phyloP scores from a whole-genome alignment of 2,888 invertebrate genomes.

The Chelonus formosanus region DNA sequence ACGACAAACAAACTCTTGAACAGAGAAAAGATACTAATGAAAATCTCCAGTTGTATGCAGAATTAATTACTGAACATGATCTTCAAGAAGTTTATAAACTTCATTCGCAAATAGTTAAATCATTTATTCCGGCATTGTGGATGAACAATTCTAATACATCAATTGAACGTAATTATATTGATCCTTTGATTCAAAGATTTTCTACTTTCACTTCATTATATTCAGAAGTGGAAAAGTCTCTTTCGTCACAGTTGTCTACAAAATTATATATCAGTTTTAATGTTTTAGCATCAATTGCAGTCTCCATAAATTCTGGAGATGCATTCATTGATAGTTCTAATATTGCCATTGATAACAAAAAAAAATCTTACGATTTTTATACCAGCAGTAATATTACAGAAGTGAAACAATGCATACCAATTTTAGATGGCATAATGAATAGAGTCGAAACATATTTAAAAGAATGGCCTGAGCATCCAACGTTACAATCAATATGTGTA shows the following conservation, averaged over 20 bases:
- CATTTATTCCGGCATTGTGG: slow-evolving; percentile 73
- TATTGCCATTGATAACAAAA: slow-evolving; percentile 42
- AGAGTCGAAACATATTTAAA: slow-evolving; percentile 73
- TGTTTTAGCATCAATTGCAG: slow-evolving; percentile 67
- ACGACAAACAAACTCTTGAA: slow-evolving; percentile 57
- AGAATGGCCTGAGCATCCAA: slow-evolving; percentile 92
- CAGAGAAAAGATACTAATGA: slow-evolving; percentile 1
- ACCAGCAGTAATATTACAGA: slow-evolving; percentile 83
- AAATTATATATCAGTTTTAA: slow-evolving; percentile 70
- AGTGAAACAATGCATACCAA: slow-evolving; percentile 75
- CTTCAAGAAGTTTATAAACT: slow-evolving; percentile 70
- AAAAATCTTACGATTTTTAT: slow-evolving; percentile 76
- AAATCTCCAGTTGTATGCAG: slow-evolving; percentile 40
- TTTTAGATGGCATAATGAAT: slow-evolving; percentile 73
- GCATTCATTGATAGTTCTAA: neutral
- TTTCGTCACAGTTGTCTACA: slow-evolving; percentile 56
- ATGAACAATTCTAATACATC: slow-evolving; percentile 63
- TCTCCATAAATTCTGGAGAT: slow-evolving; percentile 67
- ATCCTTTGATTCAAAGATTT: slow-evolving; percentile 71
- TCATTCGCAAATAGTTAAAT: slow-evolving; percentile 70
- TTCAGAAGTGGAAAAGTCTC: slow-evolving; percentile 42
- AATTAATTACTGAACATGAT: slow-evolving; percentile 68
- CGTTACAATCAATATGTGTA: slow-evolving; percentile 77
- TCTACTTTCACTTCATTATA: slow-evolving; percentile 64
- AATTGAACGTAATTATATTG: slow-evolving; percentile 62